Evolutionary conservation across 2,797 vertebrate species (phyloP), one percentile per base, ranked within the genome.

Genomic region (Rousettus madagascariensis): DNA sequence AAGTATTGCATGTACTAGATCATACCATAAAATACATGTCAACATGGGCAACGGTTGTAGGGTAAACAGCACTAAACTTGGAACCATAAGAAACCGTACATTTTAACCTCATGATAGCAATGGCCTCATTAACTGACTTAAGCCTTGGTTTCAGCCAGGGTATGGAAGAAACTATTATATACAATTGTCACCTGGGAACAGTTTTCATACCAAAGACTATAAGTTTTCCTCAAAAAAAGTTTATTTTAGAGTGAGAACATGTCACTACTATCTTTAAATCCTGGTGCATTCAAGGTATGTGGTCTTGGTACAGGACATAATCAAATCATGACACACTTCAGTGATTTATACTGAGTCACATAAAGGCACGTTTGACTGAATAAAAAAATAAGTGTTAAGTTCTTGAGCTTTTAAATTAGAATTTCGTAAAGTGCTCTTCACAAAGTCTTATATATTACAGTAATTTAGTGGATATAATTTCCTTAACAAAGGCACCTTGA

Each of bases 361-460:
- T 86, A 95, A 97, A 94, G 95, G 88, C 95, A 97, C 95, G 72
- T 65, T 90, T 77, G 93, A 95, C 72, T 93, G 87, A 92, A 96
- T 96, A 92, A 86, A 96, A 97, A 97, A 94, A 96, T 96, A 97
- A 97, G 88, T 95, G 92, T 96, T 97, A 95, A 68, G 57, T 94
- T 95, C 94, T 96, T 94, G 71, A 91, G 82, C 36, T 92, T 97
- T 97, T 97, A 97, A 97, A 96, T 97, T 97, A 97, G 74, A 74
- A 86, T 96, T 95, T 96, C 86, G 96, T 97, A 98, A 98, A 98
- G 97, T 98, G 97, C 96, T 98, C 97, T 94, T 86, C 90, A 92
- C 91, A 84, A 96, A 97, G 77, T 86, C 75, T 78, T 86, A 96
- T 80, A 94, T 86, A 77, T 93, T 94, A 95, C 57, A 95, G 53